Base-by-base conservation (phyloP, 2,888 invertebrate genomes). In the Cephus rjabovi region DNA sequence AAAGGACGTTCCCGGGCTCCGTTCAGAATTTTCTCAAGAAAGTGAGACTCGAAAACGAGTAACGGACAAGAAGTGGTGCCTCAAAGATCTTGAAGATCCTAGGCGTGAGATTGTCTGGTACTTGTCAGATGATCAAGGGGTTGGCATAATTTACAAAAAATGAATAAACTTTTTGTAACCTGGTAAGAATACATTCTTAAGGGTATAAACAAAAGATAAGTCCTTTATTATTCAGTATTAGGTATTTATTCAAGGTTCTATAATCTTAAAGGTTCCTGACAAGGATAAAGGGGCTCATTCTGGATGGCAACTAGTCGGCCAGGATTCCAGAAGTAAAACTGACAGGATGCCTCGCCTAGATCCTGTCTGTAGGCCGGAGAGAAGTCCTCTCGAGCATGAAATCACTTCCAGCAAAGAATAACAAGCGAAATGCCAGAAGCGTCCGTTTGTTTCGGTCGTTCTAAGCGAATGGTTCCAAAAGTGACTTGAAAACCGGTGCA, bases 261-360 rank as follows among this genome's bases (percentile, higher is more conserved):
- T 15, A 56, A 56, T 56, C 56, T 56, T 56, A 23, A 56, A 9
- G 23, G 23, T 56, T 56, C 56, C 23, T 56, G 56, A 6, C 56
- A 23, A 56, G 56, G 56, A 56, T 56, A 9, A 23, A 23, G 23
- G 15, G 56, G 23, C 56, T 56, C 23, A 23, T 23, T 9, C 56
- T 56, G 56, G 23, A 23, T 56, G 23, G 0, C 9, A 56, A 23
- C 56, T 23, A 56, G 56, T 56, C 23, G 2, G 9, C 56, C 56
- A 56, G 56, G 56, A 56, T 23, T 56, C 56, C 56, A 84, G 79
- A 70, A 75, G 79, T 71, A 75, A 78, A 76, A 78, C 37, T 78
- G 86, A 82, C 88, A 89, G 89, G 89, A 88, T 88, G 90, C 90
- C 90, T 89, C 90, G 86, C 90, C 90, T 89, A 90, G 88, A 90